Base-by-base conservation (phyloP, 2,797 vertebrate species). In the Sparus aurata region DNA sequence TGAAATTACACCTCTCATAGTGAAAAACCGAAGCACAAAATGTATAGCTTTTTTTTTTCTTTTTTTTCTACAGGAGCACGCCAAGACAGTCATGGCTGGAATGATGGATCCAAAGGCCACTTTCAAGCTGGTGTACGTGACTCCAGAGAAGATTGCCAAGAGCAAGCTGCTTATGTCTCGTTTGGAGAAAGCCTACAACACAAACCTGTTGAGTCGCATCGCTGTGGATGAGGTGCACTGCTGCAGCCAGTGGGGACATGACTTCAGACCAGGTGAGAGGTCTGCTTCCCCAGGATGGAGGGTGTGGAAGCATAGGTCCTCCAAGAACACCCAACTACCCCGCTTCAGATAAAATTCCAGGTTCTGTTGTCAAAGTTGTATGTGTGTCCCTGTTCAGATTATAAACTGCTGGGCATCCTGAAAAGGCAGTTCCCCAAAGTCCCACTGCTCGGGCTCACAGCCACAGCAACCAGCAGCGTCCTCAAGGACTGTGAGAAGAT, bases 161-260 rank as follows among this genome's bases (percentile, higher is more conserved):
- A 99, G 98, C 92, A 99, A 99, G 77, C 92, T 99, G 92, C 95
- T 99, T 71, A 99, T 99, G 98, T 98, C 98, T 7, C 97, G 96
- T 71, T 92, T 99, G 53, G 98, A 99, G 89, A 99, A 99, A 85
- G 97, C 98, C 25, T 96, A 99, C 49, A 96, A 97, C 5, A 92
- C 95, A 0, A 93, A 94, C 15, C 88, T 95, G 25, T 94, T 99
- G 27, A 92, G 95, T 38, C 96, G 93, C 1, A 94, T 99, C 0
- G 97, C 98, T 1, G 96, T 99, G 57, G 98, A 99, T 18, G 98
- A 99, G 87, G 98, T 99, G 69, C 98, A 99, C 62, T 99, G 98
- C 90, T 99, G 98, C 85, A 99, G 98, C 84, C 98, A 99, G 43
- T 99, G 98, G 98, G 98, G 98, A 3, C 98, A 99, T 0, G 98